A percentile compares a stretch with the other conserved stretches of the same genome.
These are phyloP conservation scores for Meloidogyne hapla DNA, from an alignment of 1,140 invertebrate genomes.

Conservation along the genomic window DNA sequence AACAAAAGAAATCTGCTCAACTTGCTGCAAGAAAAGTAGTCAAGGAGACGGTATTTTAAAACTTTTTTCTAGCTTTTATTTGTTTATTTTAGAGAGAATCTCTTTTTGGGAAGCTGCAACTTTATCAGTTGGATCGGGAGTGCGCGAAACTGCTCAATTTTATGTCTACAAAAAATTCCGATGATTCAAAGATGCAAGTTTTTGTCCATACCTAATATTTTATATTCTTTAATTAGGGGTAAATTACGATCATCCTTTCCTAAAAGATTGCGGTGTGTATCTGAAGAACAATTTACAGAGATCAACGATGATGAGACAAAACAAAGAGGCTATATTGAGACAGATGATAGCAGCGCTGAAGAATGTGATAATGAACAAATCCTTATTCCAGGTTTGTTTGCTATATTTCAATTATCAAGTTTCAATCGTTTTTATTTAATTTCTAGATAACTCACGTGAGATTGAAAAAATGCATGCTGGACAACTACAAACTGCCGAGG, in stretches of 20 bases:
- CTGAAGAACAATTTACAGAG: not conserved
- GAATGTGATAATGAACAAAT: slow-evolving; percentile 24
- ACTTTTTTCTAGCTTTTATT: not conserved
- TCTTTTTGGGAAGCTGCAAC: slow-evolving; percentile 22
- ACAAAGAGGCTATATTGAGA: slow-evolving; percentile 35
- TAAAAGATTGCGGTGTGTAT: not conserved
- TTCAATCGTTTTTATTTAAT: not conserved
- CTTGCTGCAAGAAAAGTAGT: slow-evolving; percentile 30
- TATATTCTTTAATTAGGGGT: not conserved
- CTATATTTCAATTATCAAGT: too few relatives aligned
- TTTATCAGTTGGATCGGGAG: slow-evolving; percentile 32
- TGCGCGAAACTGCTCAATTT: slow-evolving; percentile 30
- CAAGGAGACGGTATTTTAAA: slow-evolving; percentile 37
- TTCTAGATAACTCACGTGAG: not conserved
- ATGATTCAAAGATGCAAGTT: not conserved
- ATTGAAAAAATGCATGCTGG: not conserved
- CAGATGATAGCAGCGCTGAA: slow-evolving; percentile 35
- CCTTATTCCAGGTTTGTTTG: not conserved
- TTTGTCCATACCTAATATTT: slow-evolving; percentile 4
- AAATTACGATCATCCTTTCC: not conserved
- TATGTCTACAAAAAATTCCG: slow-evolving; percentile 22
- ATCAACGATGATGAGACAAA: not conserved
- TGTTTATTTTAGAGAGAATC: slow-evolving; percentile 39
- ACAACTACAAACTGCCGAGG: not conserved
- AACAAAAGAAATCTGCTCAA: slow-evolving; percentile 36